Evolutionary conservation across 1,140 invertebrate species (phyloP).

Genomic region (Diabrotica undecimpunctata): DNA sequence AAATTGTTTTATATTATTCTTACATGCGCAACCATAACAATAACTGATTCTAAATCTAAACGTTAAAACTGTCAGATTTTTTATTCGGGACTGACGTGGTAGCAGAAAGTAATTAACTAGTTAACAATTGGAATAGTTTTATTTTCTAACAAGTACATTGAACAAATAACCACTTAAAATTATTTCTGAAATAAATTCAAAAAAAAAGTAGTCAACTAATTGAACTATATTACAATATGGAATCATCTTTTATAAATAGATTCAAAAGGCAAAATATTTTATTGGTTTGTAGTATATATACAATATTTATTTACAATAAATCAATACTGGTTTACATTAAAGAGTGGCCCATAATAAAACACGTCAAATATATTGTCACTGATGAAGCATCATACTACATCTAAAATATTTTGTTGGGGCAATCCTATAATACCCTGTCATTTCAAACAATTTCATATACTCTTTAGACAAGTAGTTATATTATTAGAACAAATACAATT

Average conservation of each 20-base stretch:
- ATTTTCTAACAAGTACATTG: not conserved
- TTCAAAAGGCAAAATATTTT: slow-evolving; percentile 3
- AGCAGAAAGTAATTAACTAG: too few species aligned
- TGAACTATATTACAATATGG: not conserved
- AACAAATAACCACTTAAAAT: slow-evolving; percentile 3
- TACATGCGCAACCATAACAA: too few species aligned
- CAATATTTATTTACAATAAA: not conserved
- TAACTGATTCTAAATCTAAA: too few species aligned
- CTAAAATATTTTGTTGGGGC: not conserved
- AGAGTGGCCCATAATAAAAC: not conserved
- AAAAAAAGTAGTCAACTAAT: not conserved
- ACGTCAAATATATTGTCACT: not conserved
- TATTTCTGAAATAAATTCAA: not conserved
- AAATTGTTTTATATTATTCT: too few species aligned
- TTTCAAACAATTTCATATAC: not conserved
- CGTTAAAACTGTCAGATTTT: too few species aligned
- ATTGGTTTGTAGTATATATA: not conserved
- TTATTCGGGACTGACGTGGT: too few species aligned
- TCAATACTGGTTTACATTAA: not conserved
- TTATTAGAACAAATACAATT: too few species aligned
- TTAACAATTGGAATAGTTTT: not conserved
- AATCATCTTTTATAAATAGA: slow-evolving; percentile 1
- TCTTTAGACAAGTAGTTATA: too few species aligned
- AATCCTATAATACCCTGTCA: not conserved
- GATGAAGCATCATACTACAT: not conserved